These are phyloP conservation scores for Fragariocoptes setiger DNA, from an alignment of 1,140 invertebrate genomes.

Conservation along the genomic window DNA sequence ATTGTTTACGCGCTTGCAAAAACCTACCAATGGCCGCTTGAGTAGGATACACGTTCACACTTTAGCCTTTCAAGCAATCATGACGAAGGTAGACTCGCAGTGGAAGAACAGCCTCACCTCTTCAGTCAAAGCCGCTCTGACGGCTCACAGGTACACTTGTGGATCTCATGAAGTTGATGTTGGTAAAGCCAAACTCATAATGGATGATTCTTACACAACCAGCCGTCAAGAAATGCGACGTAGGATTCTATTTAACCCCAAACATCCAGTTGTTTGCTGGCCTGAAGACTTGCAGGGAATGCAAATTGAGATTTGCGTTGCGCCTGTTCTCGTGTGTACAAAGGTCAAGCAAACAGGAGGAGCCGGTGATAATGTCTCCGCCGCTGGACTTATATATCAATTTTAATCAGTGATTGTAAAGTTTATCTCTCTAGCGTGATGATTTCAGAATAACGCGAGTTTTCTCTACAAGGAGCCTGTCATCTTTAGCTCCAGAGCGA, in stretches of 20 bases:
- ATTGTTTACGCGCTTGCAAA: constrained; percentile 10
- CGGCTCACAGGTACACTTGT: constrained; percentile 51
- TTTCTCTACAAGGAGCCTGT: too few relatives aligned
- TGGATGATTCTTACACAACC: constrained; percentile 54
- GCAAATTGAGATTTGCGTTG: constrained; percentile 37
- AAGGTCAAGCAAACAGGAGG: constrained; percentile 47
- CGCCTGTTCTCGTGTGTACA: constrained; percentile 51
- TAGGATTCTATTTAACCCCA: constrained; percentile 27
- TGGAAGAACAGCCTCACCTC: constrained; percentile 46
- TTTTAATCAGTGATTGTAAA: too few relatives aligned
- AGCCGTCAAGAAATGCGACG: constrained; percentile 21
- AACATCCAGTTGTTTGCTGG: constrained; percentile 44
- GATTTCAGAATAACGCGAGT: too few relatives aligned
- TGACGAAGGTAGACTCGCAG: constrained; percentile 28
- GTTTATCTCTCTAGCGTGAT: too few relatives aligned
- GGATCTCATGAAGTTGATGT: constrained; percentile 34
- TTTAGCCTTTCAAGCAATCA: constrained; percentile 48
- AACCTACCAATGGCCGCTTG: constrained; percentile 22
- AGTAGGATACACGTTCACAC: constrained; percentile 56
- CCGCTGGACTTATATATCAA: constrained; percentile 43
- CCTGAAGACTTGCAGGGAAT: constrained; percentile 22
- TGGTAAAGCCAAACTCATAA: constrained; percentile 29
- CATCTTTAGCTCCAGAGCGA: too few relatives aligned
- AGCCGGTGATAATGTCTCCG: constrained; percentile 58
- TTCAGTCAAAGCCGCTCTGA: constrained; percentile 47